phyloP scores from a whole-genome alignment of 2,888 invertebrate genomes.

The Cinara cedri region DNA sequence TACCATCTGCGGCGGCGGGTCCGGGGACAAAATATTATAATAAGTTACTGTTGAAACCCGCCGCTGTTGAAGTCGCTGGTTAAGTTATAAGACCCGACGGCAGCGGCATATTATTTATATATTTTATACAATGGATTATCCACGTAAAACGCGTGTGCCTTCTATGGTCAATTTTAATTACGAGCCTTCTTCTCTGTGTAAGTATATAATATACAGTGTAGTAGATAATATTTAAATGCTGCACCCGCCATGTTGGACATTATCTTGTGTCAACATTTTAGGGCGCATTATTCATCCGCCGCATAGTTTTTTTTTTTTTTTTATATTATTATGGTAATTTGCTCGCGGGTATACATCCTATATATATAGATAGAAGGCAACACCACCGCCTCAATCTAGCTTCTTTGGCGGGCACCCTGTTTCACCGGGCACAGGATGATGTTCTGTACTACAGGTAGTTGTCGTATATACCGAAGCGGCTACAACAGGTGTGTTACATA shows the following conservation, averaged over 20 bases:
- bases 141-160: conserved; percentile 36
- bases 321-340: conserved; percentile 16
- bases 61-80: not conserved
- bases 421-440: not conserved
- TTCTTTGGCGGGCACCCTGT: not conserved
- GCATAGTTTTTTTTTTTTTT: conserved; percentile 1
- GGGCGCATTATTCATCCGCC: conserved; percentile 38
- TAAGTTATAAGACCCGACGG: not conserved
- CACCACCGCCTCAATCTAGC: not conserved
- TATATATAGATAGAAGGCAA: no score
- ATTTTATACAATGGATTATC: conserved; percentile 50
- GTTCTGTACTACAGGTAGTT: not conserved
- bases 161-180: conserved; percentile 53
- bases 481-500: not conserved
- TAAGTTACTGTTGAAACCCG: not conserved
- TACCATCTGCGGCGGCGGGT: conserved; percentile 22
- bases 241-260: conserved; percentile 33
- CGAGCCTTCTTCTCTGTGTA: not conserved
- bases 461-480: not conserved
- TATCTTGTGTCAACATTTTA: conserved; percentile 44
- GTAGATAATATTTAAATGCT: conserved; percentile 41
- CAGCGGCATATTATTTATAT: not conserved
- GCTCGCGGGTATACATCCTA: conserved; percentile 1
- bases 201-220: not conserved
- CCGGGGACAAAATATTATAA: conserved; percentile 8